These are phyloP conservation scores for Aphelenchoides avenae DNA, from an alignment of 1,140 invertebrate genomes.

Conservation along the genomic window DNA sequence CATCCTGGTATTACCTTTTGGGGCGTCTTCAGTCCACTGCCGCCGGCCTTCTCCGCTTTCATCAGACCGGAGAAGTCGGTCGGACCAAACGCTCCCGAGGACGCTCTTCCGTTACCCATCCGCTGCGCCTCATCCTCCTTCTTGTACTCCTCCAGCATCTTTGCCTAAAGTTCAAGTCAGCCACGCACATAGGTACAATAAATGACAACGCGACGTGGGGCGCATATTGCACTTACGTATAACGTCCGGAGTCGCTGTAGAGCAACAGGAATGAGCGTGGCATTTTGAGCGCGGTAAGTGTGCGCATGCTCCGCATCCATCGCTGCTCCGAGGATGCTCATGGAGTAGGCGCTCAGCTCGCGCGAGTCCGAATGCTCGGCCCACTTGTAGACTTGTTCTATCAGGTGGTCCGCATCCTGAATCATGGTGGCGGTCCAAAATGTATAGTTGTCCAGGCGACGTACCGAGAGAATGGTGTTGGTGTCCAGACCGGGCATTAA, in stretches of 20 bases:
- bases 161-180: slow-evolving; percentile 21
- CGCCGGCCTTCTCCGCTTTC: no score
- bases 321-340: slow-evolving; percentile 24
- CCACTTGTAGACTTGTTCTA: slow-evolving; percentile 33
- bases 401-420: slow-evolving; percentile 31
- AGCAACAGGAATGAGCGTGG: slow-evolving; percentile 27
- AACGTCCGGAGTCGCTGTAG: slow-evolving; percentile 25
- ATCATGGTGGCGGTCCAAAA: slow-evolving; percentile 6
- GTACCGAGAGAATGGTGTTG: slow-evolving; percentile 23
- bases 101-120: no score
- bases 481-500: slow-evolving; percentile 34
- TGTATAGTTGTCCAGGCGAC: neutral
- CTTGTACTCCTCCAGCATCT: slow-evolving; percentile 30
- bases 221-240: no score
- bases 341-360: slow-evolving; percentile 39
- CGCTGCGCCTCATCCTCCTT: slow-evolving; percentile 1
- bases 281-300: slow-evolving; percentile 21
- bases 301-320: slow-evolving; percentile 38
- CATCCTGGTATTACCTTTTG: no score
- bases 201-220: no score
- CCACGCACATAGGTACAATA: slow-evolving; percentile 17
- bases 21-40: no score
- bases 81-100: no score
- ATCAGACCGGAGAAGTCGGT: no score
- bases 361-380: slow-evolving; percentile 38